Conservation (phyloP, 2,797 vertebrate species). For the Synanceia verrucosa region DNA sequence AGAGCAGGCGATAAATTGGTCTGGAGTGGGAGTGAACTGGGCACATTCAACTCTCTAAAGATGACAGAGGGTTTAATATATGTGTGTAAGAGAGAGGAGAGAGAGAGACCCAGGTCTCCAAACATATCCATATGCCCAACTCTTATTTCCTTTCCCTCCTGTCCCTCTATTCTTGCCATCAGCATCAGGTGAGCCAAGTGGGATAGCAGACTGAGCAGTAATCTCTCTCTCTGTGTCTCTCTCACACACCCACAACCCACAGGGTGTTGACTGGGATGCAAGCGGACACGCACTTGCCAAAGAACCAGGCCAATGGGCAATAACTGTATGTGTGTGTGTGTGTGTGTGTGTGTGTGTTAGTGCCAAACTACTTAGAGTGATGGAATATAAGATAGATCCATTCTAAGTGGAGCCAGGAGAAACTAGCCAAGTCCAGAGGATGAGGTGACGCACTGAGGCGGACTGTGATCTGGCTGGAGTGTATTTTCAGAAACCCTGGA, state of each 20-base stretch:
- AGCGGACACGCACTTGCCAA: constrained; percentile 53
- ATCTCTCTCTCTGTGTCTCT: constrained; percentile 14
- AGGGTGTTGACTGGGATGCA: constrained; percentile 53
- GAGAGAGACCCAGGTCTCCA: constrained; percentile 13
- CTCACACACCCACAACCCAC: constrained; percentile 10
- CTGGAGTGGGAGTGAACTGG: constrained; percentile 26
- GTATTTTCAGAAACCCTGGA: constrained; percentile 5
- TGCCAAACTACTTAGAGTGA: constrained; percentile 55
- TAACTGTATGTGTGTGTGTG: constrained; percentile 25
- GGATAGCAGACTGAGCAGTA: constrained; percentile 40
- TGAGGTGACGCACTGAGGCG: constrained; percentile 24
- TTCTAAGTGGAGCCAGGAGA: constrained; percentile 28
- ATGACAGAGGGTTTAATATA: constrained; percentile 18
- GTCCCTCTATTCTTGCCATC: constrained; percentile 35
- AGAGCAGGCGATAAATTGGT: constrained; percentile 37
- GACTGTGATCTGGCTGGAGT: constrained; percentile 12
- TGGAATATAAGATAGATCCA: constrained; percentile 51
- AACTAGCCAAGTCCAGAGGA: constrained; percentile 23
- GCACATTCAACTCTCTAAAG: constrained; percentile 30
- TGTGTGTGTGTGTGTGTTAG: neutral
- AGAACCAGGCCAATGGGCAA: constrained; percentile 47
- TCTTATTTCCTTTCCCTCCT: constrained; percentile 32
- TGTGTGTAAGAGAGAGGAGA: neutral
- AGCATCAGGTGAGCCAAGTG: constrained; percentile 51
- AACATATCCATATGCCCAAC: constrained; percentile 34